phyloP scores from a whole-genome alignment of 2,113 vertebrate genomes.

The Vidua chalybeata region DNA sequence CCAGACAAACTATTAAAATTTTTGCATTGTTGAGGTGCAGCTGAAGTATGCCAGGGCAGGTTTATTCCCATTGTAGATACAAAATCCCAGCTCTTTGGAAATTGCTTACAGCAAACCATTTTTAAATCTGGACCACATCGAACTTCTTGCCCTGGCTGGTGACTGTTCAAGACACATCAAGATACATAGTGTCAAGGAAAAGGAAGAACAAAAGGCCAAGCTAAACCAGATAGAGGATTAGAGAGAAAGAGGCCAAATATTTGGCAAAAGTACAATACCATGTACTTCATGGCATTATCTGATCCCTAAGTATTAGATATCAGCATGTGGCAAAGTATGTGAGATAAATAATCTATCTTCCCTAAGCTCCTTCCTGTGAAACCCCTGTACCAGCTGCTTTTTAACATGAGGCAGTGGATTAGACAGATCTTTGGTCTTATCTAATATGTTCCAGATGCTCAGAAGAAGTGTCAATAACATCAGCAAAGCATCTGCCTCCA shows the following conservation, averaged over 20 bases:
- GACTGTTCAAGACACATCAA: background rate
- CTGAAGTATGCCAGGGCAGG: background rate
- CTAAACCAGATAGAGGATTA: constrained; percentile 44
- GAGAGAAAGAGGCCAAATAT: constrained; percentile 26
- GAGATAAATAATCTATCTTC: constrained; percentile 53
- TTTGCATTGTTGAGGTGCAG: background rate
- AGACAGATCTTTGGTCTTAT: constrained; percentile 47
- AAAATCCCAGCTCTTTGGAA: background rate
- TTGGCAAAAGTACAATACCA: constrained; percentile 45
- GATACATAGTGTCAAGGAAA: background rate
- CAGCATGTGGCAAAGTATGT: constrained; percentile 58
- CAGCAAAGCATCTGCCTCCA: constrained; percentile 40
- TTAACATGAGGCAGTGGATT: constrained; percentile 42
- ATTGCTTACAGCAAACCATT: background rate
- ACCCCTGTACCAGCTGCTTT: constrained; percentile 57
- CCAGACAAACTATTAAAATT: background rate
- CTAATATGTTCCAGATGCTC: constrained; percentile 42
- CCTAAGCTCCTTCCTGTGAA: constrained; percentile 38
- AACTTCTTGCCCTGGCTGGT: background rate
- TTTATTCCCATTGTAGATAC: background rate
- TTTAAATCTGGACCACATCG: constrained; percentile 16
- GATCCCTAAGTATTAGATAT: constrained; percentile 50
- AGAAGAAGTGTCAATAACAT: constrained; percentile 42
- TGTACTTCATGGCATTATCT: constrained; percentile 38
- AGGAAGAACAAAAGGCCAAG: constrained; percentile 29